Evolutionary conservation across 2,113 vertebrate genomes (phyloP), one percentile per base, ranked within the genome.

Genomic region (Phoenicopterus ruber): DNA sequence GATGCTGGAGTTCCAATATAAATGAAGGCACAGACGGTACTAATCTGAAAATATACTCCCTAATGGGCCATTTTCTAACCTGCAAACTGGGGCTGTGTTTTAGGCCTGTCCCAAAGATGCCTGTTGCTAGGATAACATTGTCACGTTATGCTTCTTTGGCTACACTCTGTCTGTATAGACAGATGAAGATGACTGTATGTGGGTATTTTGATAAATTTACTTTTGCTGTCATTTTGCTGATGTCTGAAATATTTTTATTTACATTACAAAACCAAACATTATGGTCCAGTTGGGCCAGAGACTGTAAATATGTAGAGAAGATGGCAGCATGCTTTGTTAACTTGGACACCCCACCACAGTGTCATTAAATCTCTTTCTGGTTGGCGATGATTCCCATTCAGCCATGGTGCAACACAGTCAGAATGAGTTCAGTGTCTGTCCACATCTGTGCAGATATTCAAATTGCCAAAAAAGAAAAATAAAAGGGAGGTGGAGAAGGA

Each of bases 241-340:
- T 92, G 50, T 88, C 86, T 34, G n/a, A 83, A 86, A 66, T 90
- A 73, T 86, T 93, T 90, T 77, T 96, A 47, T 88, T 96, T 92
- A 83, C n/a, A 14, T 92, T 77, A 58, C 13, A 78, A 80, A 88
- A 7, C 55, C 18, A 95, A 88, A 40, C 14, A 46, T 79, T 70
- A 54, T 8, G 18, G 49, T 73, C 14, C 29, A 59, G 12, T 88
- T 88, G 59, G 36, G n/a, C 55, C n/a, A 57, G n/a, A 54, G 24
- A 59, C 17, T 74, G 42, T 71, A 90, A 94, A 86, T 90, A 65
- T 1, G 66, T 24, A 71, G n/a, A 38, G 16, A 69, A 44, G 29
- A 84, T 84, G 61, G 63, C 73, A 87, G 34, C 29, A 57, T 65
- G 61, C 20, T 67, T 85, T 89, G 29, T 57, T 92, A 90, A 47